These are phyloP conservation scores for Harpalus rufipes DNA, from an alignment of 2,888 invertebrate genomes.

Conservation along the genomic window DNA sequence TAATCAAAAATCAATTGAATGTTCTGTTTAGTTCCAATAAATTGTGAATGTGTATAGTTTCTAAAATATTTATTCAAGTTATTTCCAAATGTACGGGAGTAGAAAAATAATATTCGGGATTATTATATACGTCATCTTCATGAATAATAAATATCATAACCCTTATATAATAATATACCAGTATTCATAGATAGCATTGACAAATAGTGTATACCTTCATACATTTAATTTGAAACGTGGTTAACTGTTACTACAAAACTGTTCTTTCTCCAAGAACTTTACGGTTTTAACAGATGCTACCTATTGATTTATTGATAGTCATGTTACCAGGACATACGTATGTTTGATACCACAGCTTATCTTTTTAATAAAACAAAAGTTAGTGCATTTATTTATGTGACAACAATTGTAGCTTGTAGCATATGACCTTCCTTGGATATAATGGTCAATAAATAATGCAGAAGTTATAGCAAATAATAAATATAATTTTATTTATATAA, in stretches of 20 bases:
- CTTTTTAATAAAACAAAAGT: background rate
- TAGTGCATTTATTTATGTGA: background rate
- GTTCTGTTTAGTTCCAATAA: too few relatives aligned
- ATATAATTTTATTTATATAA: conserved; percentile 1
- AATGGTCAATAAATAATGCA: background rate
- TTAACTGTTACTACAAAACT: background rate
- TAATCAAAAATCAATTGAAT: too few relatives aligned
- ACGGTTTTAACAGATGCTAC: background rate
- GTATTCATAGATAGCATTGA: too few relatives aligned
- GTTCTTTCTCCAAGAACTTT: background rate
- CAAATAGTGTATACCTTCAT: too few relatives aligned
- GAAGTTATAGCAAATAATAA: background rate
- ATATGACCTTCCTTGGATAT: background rate
- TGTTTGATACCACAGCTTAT: background rate
- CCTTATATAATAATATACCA: too few relatives aligned
- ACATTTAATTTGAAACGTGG: too few relatives aligned
- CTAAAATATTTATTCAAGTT: too few relatives aligned
- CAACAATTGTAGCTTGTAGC: background rate
- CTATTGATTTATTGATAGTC: background rate
- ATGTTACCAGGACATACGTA: background rate
- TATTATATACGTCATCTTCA: too few relatives aligned
- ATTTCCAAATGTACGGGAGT: too few relatives aligned
- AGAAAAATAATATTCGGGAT: too few relatives aligned
- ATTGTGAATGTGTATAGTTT: too few relatives aligned
- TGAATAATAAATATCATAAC: too few relatives aligned